These are phyloP conservation scores for honey bee (Apis mellifera) DNA, from an alignment of 1,140 invertebrate species.

Conservation along the genomic window DNA sequence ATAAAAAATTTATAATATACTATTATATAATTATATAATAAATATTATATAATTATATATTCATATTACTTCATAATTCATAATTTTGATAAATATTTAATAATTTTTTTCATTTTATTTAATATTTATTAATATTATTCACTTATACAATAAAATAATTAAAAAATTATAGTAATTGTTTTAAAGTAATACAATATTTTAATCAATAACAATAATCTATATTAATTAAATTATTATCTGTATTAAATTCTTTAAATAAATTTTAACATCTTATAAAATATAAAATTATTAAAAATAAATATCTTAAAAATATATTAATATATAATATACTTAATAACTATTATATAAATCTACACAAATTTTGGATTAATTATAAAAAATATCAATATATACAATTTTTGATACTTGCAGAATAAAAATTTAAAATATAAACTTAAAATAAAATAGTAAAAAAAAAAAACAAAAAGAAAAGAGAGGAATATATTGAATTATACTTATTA, in stretches of 20 bases:
- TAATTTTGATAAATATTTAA: background rate
- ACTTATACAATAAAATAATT: background rate
- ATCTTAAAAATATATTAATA: slow-evolving; percentile 5
- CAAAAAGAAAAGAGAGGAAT: background rate
- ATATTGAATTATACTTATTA: slow-evolving; percentile 3
- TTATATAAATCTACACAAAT: background rate
- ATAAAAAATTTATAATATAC: too few species aligned
- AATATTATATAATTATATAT: too few species aligned
- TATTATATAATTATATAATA: too few species aligned
- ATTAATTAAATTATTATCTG: slow-evolving; percentile 11
- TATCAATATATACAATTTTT: too few species aligned
- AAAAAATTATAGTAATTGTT: background rate
- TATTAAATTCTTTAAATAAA: background rate
- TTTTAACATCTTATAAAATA: background rate
- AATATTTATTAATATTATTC: background rate
- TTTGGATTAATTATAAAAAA: background rate
- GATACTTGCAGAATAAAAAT: too few species aligned
- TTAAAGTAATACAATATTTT: background rate
- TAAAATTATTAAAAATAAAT: background rate
- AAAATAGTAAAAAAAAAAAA: background rate
- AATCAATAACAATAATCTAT: slow-evolving; percentile 3
- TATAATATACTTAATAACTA: background rate
- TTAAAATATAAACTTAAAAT: background rate
- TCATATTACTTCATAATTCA: background rate
- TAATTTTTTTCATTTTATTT: background rate